Evolutionary conservation across 2,888 invertebrate genomes (phyloP).

Genomic region (Prosopocoilus inquinatus): DNA sequence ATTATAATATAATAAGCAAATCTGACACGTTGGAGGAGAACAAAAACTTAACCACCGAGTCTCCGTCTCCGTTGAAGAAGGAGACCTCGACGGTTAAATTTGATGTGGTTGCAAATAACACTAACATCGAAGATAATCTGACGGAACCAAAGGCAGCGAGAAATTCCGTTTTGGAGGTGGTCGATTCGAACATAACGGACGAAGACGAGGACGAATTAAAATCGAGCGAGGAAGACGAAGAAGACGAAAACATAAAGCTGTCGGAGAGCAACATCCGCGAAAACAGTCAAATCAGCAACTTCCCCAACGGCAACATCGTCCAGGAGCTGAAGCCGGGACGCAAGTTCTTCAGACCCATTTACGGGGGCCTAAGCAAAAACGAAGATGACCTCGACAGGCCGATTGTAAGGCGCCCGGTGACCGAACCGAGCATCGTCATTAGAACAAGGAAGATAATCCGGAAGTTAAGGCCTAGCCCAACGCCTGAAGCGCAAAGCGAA

Average conservation of each 20-base stretch:
- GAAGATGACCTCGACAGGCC: constrained; percentile 10
- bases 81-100: too few species aligned
- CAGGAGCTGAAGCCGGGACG: constrained; percentile 11
- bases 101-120: not conserved
- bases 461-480: constrained; percentile 36
- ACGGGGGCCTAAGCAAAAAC: not conserved
- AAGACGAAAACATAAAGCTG: constrained; percentile 49
- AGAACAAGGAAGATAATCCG: constrained; percentile 45
- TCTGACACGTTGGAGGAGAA: constrained; percentile 4
- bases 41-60: constrained; percentile 6
- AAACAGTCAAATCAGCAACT: constrained; percentile 41
- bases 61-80: too few species aligned
- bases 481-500: constrained; percentile 12
- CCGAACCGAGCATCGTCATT: constrained; percentile 36
- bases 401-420: constrained; percentile 10
- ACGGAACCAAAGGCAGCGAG: not conserved
- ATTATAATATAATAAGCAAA: constrained; percentile 14
- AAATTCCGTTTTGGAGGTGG: not conserved
- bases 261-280: constrained; percentile 50
- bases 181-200: not conserved
- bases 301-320: constrained; percentile 26
- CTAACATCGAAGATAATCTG: not conserved
- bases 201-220: constrained; percentile 24
- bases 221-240: constrained; percentile 32
- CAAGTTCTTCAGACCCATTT: constrained; percentile 6